Evolutionary conservation across 2,797 vertebrate genomes (phyloP).

Genomic region (Cheirogaleus major): DNA sequence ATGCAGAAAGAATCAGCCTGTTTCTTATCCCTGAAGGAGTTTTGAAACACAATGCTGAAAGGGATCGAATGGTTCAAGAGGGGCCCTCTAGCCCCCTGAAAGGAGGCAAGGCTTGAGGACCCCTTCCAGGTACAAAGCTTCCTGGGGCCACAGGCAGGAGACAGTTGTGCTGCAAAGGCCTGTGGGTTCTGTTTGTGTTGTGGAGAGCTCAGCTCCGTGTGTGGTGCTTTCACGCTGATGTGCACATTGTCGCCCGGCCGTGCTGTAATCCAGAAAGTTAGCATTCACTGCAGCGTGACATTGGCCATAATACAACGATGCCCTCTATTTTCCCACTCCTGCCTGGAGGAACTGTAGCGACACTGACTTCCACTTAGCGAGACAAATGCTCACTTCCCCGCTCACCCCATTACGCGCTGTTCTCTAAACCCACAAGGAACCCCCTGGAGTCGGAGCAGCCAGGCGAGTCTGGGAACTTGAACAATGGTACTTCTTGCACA

Average conservation of each 20-base stretch:
- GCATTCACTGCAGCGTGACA: background rate
- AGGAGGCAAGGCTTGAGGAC: background rate
- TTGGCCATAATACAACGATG: background rate
- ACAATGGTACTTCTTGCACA: background rate
- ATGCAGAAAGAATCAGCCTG: background rate
- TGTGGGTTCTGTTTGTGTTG: fast-evolving
- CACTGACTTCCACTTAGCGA: background rate
- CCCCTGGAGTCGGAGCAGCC: background rate
- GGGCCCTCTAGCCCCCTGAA: background rate
- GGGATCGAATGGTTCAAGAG: background rate
- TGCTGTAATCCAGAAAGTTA: background rate
- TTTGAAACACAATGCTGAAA: background rate
- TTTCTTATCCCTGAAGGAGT: background rate
- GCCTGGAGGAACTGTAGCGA: background rate
- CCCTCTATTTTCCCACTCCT: background rate
- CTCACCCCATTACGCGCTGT: background rate
- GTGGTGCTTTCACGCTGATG: fast-evolving
- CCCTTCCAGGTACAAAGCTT: background rate
- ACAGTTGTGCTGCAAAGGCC: background rate
- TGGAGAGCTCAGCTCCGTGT: background rate
- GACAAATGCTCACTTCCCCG: background rate
- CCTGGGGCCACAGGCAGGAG: fast-evolving
- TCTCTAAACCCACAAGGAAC: background rate
- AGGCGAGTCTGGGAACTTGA: background rate
- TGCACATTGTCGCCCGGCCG: background rate